Conservation (phyloP, 2,113 vertebrate species). For the Phoenicopterus ruber region DNA sequence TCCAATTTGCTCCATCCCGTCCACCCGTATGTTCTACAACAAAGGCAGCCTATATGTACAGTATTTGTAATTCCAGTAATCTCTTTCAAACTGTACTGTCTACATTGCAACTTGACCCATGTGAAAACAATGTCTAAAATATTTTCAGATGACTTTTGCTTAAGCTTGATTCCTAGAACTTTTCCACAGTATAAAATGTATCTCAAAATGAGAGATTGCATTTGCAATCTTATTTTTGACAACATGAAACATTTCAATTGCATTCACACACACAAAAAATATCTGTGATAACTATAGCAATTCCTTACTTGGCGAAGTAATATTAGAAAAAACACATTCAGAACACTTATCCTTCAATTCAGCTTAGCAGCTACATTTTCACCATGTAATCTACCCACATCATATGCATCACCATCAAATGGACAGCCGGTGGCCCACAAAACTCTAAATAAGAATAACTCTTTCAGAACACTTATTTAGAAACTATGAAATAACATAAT, state of each 20-base stretch:
- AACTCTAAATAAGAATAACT: neutral
- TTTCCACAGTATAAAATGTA: neutral
- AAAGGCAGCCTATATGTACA: neutral
- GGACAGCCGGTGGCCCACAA: neutral
- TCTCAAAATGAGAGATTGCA: neutral
- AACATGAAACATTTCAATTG: neutral
- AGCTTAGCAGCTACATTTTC: neutral
- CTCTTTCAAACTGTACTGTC: neutral
- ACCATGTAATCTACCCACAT: neutral
- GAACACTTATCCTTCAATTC: neutral
- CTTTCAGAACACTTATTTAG: neutral
- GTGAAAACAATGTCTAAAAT: neutral
- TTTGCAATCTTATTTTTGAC: neutral
- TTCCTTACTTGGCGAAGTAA: neutral
- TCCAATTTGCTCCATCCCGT: neutral
- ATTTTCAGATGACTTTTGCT: neutral
- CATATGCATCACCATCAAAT: neutral
- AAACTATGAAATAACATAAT: neutral
- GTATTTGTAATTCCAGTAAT: neutral
- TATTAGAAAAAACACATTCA: neutral
- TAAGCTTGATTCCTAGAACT: neutral
- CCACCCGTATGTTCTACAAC: neutral
- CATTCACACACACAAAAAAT: neutral
- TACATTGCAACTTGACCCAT: fast-evolving
- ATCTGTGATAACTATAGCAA: neutral